These are phyloP conservation scores for Trididemnum nubilum DNA, from an alignment of 23 tunicate species.

Conservation along the genomic window DNA sequence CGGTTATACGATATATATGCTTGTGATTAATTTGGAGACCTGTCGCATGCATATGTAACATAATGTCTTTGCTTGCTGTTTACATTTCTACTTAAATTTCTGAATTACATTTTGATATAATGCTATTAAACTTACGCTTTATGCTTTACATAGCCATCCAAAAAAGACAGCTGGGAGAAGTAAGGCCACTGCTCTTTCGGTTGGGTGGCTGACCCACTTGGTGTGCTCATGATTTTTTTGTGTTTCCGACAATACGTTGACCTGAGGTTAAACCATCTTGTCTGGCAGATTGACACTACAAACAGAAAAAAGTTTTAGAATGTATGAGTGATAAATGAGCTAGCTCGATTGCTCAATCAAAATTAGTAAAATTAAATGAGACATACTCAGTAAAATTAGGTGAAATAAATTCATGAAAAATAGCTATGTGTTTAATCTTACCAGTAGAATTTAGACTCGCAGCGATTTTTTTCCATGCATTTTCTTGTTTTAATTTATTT, in stretches of 20 bases:
- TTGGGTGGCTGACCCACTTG: constrained; percentile 17
- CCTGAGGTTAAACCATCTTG: constrained; percentile 27
- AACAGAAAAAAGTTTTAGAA: too few species aligned
- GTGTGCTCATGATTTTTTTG: neutral
- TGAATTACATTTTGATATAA: too few species aligned
- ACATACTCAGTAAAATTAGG: neutral
- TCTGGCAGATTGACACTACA: constrained; percentile 24
- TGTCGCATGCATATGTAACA: too few species aligned
- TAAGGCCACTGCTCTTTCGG: constrained; percentile 30
- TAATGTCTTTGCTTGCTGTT: too few species aligned
- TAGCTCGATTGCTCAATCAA: too few species aligned
- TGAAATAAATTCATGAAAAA: too few species aligned
- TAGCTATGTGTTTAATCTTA: too few species aligned
- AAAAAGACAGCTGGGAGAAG: constrained; percentile 37
- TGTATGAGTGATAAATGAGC: too few species aligned
- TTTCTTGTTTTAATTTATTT: constrained; percentile 13
- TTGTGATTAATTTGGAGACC: too few species aligned
- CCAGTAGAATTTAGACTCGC: constrained; percentile 24
- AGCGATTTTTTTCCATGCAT: constrained; percentile 34
- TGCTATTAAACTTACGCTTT: constrained; percentile 38
- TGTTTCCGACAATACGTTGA: constrained; percentile 30
- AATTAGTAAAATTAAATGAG: too few species aligned
- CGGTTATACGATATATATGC: too few species aligned
- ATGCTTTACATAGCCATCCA: constrained; percentile 23
- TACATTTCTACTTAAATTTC: too few species aligned